Base-by-base conservation (phyloP, 2,113 vertebrate genomes). In the Pseudopipra pipra region DNA sequence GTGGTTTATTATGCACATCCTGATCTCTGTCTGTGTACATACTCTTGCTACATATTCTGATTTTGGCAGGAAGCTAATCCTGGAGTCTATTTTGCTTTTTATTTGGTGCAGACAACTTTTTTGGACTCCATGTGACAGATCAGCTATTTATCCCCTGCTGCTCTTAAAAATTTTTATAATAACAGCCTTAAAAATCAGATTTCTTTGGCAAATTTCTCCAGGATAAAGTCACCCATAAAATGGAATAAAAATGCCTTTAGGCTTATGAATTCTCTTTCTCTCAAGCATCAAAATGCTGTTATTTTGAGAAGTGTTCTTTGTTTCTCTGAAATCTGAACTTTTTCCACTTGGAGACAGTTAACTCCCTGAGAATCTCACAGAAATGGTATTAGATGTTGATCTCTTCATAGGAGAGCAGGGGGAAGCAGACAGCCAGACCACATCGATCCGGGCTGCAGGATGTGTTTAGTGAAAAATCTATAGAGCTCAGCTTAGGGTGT, bases 271-370 rank as follows among this genome's bases (percentile, higher is more conserved):
- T 88, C 55, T 87, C 71, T 70, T 77, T 80, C 70, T 63, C 62
- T 66, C 75, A 56, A 80, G 76, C 72, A 91, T 62, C 62, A 95
- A 93, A 92, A 84, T 22, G 63, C 65, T 56, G 33, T 84, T 89
- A 65, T 95, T 93, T 96, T 91, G 82, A 93, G 87, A 91, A 77
- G 71, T 1, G 63, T 77, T 72, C 91, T 88, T 96, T 91, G 87
- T 97, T 96, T 68, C 89, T 80, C 89, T 97, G 96, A 97, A 96
- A 97, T 95, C 76, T 83, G 96, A 97, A 96, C 92, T 97, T 95
- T 89, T 95, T 24, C 94, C 82, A 44, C 84, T 90, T 49, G 79
- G 78, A 89, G 84, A 93, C 66, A 75, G 76, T n/a, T 85, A 96
- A 89, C 76, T 96, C 92, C 55, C 93, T 89, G 93, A 94, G 92